These are phyloP conservation scores for Calvadosia cruxmelitensis DNA, from an alignment of 30 jellyfish, hydroid and myxozoan species.

Conservation along the genomic window DNA sequence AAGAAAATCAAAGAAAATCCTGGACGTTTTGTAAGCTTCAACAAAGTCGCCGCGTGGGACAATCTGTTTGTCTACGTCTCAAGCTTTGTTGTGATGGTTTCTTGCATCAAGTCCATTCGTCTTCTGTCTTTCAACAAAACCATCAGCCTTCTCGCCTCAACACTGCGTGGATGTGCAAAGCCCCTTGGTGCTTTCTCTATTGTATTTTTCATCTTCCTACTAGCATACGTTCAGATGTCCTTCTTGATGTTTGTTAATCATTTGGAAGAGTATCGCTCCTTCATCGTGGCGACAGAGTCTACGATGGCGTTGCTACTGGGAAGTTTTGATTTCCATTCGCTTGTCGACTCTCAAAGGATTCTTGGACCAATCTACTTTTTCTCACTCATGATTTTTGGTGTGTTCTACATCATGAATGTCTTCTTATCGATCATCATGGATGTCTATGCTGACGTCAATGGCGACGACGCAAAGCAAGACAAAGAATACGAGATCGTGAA, in stretches of 20 bases:
- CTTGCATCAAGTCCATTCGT: conserved; percentile 90
- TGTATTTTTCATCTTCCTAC: conserved; percentile 64
- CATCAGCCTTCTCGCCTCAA: conserved; percentile 71
- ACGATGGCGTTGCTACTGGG: conserved; percentile 79
- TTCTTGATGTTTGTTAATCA: conserved; percentile 74
- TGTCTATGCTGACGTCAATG: conserved; percentile 80
- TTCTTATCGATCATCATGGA: conserved; percentile 91
- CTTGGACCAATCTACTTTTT: conserved; percentile 77
- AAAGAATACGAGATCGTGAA: conserved; percentile 89
- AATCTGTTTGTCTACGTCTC: conserved; percentile 49
- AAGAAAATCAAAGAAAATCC: conserved; percentile 49
- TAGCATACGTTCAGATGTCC: conserved; percentile 66
- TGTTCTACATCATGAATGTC: conserved; percentile 86
- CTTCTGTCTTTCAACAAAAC: conserved; percentile 82
- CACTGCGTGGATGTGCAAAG: conserved; percentile 77
- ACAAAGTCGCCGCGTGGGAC: conserved; percentile 96
- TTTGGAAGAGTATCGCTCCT: conserved; percentile 53
- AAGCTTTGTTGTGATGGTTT: conserved; percentile 58
- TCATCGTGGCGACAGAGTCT: conserved; percentile 73
- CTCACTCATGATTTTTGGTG: conserved; percentile 83
- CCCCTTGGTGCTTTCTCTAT: conserved; percentile 84
- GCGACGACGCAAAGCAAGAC: conserved; percentile 55
- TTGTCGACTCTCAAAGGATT: conserved; percentile 63
- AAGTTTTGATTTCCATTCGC: conserved; percentile 58
- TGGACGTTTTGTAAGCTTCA: conserved; percentile 87